A percentile compares a stretch with the other conserved stretches of the same genome.
phyloP scores from a whole-genome alignment of 2,797 vertebrate species.

The Chloroceryle amazona region DNA sequence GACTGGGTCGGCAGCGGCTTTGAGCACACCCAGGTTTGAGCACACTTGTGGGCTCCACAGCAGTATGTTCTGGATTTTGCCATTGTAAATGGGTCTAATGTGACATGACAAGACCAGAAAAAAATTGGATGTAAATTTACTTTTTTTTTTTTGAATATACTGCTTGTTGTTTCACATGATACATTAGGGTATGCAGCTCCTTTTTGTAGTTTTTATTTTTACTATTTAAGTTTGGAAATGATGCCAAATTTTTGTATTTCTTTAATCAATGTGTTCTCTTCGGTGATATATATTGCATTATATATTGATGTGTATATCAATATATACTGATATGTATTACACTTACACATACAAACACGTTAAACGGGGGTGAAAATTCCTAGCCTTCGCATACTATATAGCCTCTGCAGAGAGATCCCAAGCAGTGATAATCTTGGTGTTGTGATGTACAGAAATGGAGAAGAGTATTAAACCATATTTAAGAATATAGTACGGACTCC shows the following conservation, averaged over 20 bases:
- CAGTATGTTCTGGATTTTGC: slow-evolving; percentile 80
- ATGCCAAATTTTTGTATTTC: slow-evolving; percentile 91
- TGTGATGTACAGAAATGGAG: slow-evolving; percentile 92
- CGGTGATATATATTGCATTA: slow-evolving; percentile 89
- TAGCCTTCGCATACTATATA: slow-evolving; percentile 86
- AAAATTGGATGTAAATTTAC: slow-evolving; percentile 87
- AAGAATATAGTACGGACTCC: slow-evolving; percentile 85
- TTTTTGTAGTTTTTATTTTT: slow-evolving; percentile 88
- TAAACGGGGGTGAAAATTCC: slow-evolving; percentile 82
- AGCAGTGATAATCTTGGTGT: slow-evolving; percentile 89
- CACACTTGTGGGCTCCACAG: slow-evolving; percentile 67
- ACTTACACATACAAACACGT: slow-evolving; percentile 84
- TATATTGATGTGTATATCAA: slow-evolving; percentile 89
- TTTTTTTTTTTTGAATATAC: slow-evolving; percentile 80
- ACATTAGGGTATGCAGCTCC: slow-evolving; percentile 87
- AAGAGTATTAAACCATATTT: slow-evolving; percentile 92
- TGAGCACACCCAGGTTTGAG: slow-evolving; percentile 61
- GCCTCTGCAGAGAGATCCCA: slow-evolving; percentile 87
- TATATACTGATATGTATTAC: slow-evolving; percentile 89
- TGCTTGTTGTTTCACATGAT: slow-evolving; percentile 87
- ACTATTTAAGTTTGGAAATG: slow-evolving; percentile 90
- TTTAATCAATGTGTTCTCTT: slow-evolving; percentile 90
- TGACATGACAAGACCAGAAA: slow-evolving; percentile 84
- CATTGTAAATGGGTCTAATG: slow-evolving; percentile 87
- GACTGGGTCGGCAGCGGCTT: slow-evolving; percentile 57